Evolutionary conservation across 2,888 invertebrate species (phyloP).

Genomic region (Yponomeuta evonymella): DNA sequence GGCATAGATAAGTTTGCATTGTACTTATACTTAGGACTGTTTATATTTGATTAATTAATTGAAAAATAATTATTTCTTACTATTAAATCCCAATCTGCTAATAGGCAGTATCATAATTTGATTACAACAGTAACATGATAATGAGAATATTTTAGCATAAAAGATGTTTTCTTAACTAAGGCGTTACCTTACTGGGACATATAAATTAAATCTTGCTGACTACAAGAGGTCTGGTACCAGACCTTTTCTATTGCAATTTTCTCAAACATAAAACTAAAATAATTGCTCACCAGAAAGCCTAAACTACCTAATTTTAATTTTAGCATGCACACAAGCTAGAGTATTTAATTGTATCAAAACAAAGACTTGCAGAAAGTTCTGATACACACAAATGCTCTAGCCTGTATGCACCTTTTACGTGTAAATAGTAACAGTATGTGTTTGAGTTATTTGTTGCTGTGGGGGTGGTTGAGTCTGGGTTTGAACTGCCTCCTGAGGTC

Average conservation of each 20-base stretch:
- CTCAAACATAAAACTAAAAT: neutral
- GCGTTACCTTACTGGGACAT: no score
- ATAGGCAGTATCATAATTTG: neutral
- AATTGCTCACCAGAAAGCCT: neutral
- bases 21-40: neutral
- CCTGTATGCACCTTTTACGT: slow-evolving; percentile 26
- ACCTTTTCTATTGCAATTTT: neutral
- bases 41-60: neutral
- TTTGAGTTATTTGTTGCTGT: slow-evolving; percentile 45
- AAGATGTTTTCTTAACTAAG: neutral
- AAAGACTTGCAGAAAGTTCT: neutral
- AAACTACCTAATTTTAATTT: neutral
- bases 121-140: neutral
- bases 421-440: slow-evolving; percentile 64
- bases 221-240: neutral
- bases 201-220: neutral
- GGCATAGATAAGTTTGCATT: neutral
- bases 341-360: neutral
- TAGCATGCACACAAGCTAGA: neutral
- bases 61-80: no score
- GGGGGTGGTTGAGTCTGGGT: slow-evolving; percentile 41
- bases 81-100: neutral
- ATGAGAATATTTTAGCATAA: neutral
- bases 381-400: neutral
- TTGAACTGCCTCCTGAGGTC: slow-evolving; percentile 40